phyloP scores from a whole-genome alignment of 2,888 invertebrate species.

The Sminthurides aquaticus region DNA sequence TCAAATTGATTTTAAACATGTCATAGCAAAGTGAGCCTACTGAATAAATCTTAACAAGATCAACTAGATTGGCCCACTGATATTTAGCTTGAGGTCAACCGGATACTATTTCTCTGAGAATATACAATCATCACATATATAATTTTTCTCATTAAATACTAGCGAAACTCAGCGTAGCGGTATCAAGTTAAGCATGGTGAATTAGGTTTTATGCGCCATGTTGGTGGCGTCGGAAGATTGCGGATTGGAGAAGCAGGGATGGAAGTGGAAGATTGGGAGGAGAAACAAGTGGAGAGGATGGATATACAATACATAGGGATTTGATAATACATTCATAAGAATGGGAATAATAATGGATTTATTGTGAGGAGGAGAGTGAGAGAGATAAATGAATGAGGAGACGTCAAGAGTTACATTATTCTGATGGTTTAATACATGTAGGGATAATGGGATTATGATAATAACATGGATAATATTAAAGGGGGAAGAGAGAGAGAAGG shows the following conservation, averaged over 20 bases:
- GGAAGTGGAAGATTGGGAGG: not conserved
- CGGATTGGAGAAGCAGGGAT: not conserved
- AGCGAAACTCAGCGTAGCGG: too few relatives aligned
- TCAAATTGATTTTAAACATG: too few relatives aligned
- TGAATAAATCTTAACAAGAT: too few relatives aligned
- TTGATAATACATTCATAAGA: not conserved
- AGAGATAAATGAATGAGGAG: constrained; percentile 25
- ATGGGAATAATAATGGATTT: constrained; percentile 5
- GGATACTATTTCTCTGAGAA: too few relatives aligned
- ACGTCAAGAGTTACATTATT: constrained; percentile 25
- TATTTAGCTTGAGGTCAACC: too few relatives aligned
- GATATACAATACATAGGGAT: not conserved
- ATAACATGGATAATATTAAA: constrained; percentile 24
- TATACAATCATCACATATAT: too few relatives aligned
- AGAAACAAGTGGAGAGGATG: not conserved
- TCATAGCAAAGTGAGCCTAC: too few relatives aligned
- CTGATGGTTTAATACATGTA: constrained; percentile 23
- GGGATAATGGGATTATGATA: constrained; percentile 23
- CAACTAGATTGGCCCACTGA: too few relatives aligned
- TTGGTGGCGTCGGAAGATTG: too few relatives aligned
- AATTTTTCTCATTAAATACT: too few relatives aligned
- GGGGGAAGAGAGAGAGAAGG: constrained; percentile 12
- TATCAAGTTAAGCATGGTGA: too few relatives aligned
- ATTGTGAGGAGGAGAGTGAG: constrained; percentile 16
- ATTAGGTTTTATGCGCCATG: too few relatives aligned